phyloP scores from a whole-genome alignment of 2,113 vertebrate genomes.

The Pseudolaguvia tuberculata region DNA sequence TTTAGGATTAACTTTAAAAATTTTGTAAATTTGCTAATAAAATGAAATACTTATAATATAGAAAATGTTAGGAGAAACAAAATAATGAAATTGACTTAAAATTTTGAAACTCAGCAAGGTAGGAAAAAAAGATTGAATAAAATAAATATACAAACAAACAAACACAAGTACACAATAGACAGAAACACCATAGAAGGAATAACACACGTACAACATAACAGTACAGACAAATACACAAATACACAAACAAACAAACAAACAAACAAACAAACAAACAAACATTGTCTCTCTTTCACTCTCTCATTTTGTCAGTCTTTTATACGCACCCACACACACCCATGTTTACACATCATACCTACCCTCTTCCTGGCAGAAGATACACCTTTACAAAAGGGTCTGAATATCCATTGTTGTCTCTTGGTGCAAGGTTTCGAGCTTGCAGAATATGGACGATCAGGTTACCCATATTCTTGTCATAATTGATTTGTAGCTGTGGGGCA shows the following conservation, averaged over 20 bases:
- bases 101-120: slow-evolving; percentile 3
- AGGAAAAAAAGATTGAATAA: background rate
- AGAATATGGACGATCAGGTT: slow-evolving; percentile 96
- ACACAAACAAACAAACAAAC: background rate
- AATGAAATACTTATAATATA: background rate
- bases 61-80: background rate
- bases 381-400: slow-evolving; percentile 98
- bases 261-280: background rate
- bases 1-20: background rate
- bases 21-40: background rate
- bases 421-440: slow-evolving; percentile 92
- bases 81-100: background rate
- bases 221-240: background rate
- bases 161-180: slow-evolving; percentile 25
- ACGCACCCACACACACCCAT: slow-evolving; percentile 42
- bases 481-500: slow-evolving; percentile 87
- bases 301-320: too few species aligned
- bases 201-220: slow-evolving; percentile 49
- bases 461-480: slow-evolving; percentile 92
- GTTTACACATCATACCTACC: slow-evolving; percentile 74
- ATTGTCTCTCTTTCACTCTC: background rate
- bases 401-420: slow-evolving; percentile 91
- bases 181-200: slow-evolving; percentile 48
- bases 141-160: background rate
- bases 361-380: slow-evolving; percentile 96